Percentiles rank a stretch among this genome's conserved stretches.
These are phyloP conservation scores for Tetrax tetrax DNA, from an alignment of 2,113 vertebrate species.

Conservation along the genomic window DNA sequence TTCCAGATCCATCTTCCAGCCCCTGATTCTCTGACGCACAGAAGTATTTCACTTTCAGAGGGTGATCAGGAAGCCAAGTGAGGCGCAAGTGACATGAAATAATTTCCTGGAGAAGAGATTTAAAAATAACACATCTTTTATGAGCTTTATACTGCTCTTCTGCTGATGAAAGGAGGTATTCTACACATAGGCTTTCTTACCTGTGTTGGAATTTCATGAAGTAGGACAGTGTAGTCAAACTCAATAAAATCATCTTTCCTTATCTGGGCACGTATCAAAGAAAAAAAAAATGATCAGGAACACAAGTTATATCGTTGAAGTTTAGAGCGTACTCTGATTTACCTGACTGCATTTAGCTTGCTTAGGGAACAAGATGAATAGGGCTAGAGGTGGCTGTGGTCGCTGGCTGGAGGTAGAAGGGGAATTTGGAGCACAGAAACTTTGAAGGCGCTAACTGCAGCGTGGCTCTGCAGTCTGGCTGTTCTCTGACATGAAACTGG, in stretches of 20 bases:
- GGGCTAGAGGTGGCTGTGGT: rapidly evolving
- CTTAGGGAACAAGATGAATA: background rate
- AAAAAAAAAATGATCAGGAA: background rate
- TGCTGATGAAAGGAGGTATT: background rate
- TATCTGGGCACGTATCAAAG: slow-evolving; percentile 43
- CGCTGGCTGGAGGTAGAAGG: background rate
- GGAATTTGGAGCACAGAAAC: background rate
- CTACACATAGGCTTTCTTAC: background rate
- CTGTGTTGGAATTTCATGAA: slow-evolving; percentile 74
- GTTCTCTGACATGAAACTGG: background rate
- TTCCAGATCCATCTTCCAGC: slow-evolving; percentile 45
- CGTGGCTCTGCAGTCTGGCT: background rate
- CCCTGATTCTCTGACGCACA: slow-evolving; percentile 22
- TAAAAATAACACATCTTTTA: background rate
- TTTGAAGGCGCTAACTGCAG: background rate
- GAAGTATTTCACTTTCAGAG: slow-evolving; percentile 65
- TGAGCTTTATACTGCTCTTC: background rate
- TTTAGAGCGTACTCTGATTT: background rate
- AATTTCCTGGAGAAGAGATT: slow-evolving; percentile 65
- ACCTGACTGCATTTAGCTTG: background rate
- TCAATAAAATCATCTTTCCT: slow-evolving; percentile 45
- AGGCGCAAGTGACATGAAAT: slow-evolving; percentile 70
- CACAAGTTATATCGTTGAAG: background rate
- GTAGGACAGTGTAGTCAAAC: slow-evolving; percentile 70
- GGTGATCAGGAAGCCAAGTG: slow-evolving; percentile 62